Percentiles rank a stretch among this genome's conserved stretches.
phyloP scores from a whole-genome alignment of 2,797 vertebrate species.

The Petrocephalus sullivani region DNA sequence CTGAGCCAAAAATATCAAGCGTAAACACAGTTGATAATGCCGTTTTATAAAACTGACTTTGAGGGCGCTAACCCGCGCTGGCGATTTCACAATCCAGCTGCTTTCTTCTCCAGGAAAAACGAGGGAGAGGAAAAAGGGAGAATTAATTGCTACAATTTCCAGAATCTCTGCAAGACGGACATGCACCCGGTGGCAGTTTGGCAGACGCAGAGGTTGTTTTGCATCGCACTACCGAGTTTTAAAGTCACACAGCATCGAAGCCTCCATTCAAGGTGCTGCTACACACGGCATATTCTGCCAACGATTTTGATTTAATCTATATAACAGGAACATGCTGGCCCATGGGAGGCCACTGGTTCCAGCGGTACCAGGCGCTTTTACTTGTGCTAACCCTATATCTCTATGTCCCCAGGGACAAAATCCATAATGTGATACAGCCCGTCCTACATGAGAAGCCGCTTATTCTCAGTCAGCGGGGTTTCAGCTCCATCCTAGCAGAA shows the following conservation, averaged over 20 bases:
- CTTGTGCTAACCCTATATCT: not conserved
- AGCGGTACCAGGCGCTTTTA: not conserved
- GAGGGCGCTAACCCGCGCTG: conserved; percentile 56
- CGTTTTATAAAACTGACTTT: conserved; percentile 47
- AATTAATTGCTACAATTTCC: not conserved
- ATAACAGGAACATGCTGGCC: not conserved
- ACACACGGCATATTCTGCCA: not conserved
- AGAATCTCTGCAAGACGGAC: not conserved
- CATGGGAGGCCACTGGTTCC: not conserved
- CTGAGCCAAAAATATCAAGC: conserved; percentile 36
- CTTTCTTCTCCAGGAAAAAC: conserved; percentile 32
- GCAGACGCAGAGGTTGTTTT: not conserved
- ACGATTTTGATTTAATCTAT: not conserved
- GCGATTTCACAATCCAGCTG: conserved; percentile 57
- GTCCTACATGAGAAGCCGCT: not conserved
- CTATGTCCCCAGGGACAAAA: not conserved
- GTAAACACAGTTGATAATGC: conserved; percentile 43
- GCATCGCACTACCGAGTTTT: not conserved
- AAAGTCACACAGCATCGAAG: not conserved
- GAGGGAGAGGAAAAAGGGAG: not conserved
- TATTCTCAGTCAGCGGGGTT: not conserved
- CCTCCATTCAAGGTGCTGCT: not conserved
- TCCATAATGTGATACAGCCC: not conserved
- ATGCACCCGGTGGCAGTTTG: not conserved
- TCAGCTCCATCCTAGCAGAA: not conserved